Base-by-base conservation (phyloP, 2,888 invertebrate species). In the Allacma fusca region DNA sequence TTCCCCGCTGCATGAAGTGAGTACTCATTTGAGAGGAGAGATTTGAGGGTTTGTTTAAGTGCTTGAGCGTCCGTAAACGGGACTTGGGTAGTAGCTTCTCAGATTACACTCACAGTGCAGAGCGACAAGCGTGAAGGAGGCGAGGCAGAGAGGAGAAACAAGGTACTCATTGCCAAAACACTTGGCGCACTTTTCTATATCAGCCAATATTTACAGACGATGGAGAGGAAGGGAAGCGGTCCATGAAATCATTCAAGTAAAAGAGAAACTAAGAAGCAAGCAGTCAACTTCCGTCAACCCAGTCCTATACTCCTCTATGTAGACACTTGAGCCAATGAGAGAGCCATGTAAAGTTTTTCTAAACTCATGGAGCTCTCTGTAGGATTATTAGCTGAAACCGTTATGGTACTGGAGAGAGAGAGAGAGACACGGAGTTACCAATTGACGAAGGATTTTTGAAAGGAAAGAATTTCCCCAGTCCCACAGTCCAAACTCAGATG, bases 221-320 rank as follows among this genome's bases (percentile, higher is more conserved):
- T 50, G 44, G 65, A 74, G 74, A 28, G 62, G 24, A 26, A 62
- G 24, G 50, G 62, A 62, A 62, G 62, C 62, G 19, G 62, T 26
- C 57, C 72, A 72, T 72, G 74, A 74, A 74, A 74, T 64, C 74
- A 74, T 74, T 74, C 23, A 65, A 74, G 65, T 64, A 74, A 65
- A 50, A 64, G 74, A 74, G 64, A 65, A 16, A 28, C 26, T 12
- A 7, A 34, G 23, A 29, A 64, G 19, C 34, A 57, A 62, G 28
- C 59, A 59, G 59, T 62, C 73, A 73, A 73, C 62, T 62, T 73
- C 62, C 70, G 70, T 34, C 21, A 24, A 64, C 64, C 43, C 34
- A 34, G 9, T 62, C 9, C 50, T 50, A 50, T 50, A 12, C 16
- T 16, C n/a, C 50, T 50, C 1, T n/a, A n/a, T n/a, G n/a, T n/a